Conservation (phyloP, 2,888 invertebrate genomes). For the Ommatoiulus sabulosus region DNA sequence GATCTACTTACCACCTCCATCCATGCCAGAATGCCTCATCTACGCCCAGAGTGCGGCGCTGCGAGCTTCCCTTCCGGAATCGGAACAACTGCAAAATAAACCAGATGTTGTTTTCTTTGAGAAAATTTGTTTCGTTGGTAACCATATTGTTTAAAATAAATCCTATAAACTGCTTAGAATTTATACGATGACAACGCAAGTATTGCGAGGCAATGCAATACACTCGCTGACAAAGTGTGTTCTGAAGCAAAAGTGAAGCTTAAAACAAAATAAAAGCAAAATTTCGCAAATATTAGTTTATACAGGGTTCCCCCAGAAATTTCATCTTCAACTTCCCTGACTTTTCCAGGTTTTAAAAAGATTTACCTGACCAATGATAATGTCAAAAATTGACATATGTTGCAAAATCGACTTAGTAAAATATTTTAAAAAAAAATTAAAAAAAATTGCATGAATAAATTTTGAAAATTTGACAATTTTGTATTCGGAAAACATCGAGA, state of each 20-base stretch:
- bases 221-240: not conserved
- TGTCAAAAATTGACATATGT: too few relatives aligned
- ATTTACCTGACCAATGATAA: too few relatives aligned
- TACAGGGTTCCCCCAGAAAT: too few relatives aligned
- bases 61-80: slow-evolving; percentile 18
- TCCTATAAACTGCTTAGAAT: not conserved
- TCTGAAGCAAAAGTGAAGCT: not conserved
- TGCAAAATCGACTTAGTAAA: too few relatives aligned
- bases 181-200: not conserved
- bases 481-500: too few relatives aligned
- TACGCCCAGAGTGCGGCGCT: slow-evolving; percentile 35
- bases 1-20: slow-evolving; percentile 54
- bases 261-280: not conserved
- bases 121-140: slow-evolving; percentile 69
- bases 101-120: slow-evolving; percentile 68
- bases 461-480: too few relatives aligned
- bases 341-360: too few relatives aligned
- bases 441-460: too few relatives aligned
- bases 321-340: too few relatives aligned
- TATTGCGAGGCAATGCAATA: not conserved
- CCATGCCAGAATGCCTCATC: slow-evolving; percentile 54
- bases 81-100: slow-evolving; percentile 54
- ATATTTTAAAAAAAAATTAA: too few relatives aligned
- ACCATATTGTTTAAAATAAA: slow-evolving; percentile 9
- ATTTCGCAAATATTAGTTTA: not conserved